Evolutionary conservation across 2,113 vertebrate genomes (phyloP).

Genomic region (Chloebia gouldiae): DNA sequence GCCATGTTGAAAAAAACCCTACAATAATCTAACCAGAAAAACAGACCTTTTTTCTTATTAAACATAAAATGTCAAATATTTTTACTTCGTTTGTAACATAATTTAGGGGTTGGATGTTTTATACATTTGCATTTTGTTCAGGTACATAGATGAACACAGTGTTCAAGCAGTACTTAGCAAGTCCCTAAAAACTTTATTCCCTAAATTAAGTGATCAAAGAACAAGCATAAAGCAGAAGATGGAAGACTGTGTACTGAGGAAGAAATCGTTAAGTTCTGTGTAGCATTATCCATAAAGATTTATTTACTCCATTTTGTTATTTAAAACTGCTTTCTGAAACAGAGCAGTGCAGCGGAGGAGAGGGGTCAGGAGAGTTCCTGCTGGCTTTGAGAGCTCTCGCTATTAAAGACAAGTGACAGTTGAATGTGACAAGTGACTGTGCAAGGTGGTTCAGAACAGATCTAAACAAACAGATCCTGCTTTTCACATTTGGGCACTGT

Average conservation of each 20-base stretch:
- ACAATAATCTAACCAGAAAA: not conserved
- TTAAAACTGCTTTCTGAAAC: not conserved
- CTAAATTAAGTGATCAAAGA: not conserved
- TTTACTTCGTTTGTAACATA: not conserved
- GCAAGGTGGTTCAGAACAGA: not conserved
- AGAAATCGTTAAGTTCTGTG: not conserved
- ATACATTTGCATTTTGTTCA: not conserved
- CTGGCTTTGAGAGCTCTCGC: not conserved
- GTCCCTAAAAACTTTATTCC: not conserved
- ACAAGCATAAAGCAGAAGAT: not conserved
- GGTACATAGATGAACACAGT: not conserved
- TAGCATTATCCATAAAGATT: not conserved
- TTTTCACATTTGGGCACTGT: not conserved
- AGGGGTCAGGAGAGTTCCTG: not conserved
- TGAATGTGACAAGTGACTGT: not conserved
- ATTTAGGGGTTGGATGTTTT: not conserved
- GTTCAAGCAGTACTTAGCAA: not conserved
- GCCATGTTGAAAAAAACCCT: not conserved
- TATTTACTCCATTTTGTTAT: not conserved
- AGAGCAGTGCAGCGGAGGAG: not conserved
- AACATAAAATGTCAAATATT: not conserved
- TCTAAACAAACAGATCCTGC: not conserved
- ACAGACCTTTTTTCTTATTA: not conserved
- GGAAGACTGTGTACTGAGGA: not conserved
- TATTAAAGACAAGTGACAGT: not conserved